These are phyloP conservation scores for Leptinotarsa undecemlineata DNA, from an alignment of 1,140 invertebrate species.

Conservation along the genomic window DNA sequence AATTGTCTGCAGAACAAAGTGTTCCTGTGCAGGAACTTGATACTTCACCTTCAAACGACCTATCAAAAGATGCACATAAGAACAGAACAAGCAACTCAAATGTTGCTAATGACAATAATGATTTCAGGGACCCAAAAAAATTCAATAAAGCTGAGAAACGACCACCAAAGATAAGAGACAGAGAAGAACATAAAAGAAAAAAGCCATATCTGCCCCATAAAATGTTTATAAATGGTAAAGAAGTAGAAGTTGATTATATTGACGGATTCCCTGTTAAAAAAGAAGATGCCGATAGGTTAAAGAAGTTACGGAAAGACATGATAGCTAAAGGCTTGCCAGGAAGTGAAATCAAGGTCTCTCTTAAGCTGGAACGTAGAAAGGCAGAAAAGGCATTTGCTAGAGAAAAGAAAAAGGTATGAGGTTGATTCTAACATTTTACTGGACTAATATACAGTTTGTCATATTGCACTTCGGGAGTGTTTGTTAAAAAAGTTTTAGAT, in stretches of 20 bases:
- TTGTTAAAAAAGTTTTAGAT: too few relatives aligned
- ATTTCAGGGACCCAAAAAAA: conserved; percentile 25
- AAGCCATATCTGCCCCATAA: conserved; percentile 56
- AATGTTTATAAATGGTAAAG: conserved; percentile 66
- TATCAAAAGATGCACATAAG: conserved; percentile 24
- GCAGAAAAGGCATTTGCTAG: conserved; percentile 72
- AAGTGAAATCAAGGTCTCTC: conserved; percentile 65
- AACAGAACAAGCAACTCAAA: conserved; percentile 26
- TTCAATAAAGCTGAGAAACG: background rate
- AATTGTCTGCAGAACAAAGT: conserved; percentile 7
- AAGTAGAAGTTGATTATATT: conserved; percentile 65
- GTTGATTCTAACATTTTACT: background rate
- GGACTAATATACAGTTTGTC: too few relatives aligned
- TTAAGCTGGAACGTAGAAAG: conserved; percentile 71
- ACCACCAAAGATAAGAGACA: conserved; percentile 37
- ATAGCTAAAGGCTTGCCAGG: conserved; percentile 70
- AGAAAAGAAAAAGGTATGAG: conserved; percentile 61
- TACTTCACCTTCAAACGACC: background rate
- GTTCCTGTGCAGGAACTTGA: conserved; percentile 7
- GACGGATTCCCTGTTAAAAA: conserved; percentile 73
- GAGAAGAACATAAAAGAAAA: conserved; percentile 46
- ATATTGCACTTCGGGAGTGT: too few relatives aligned
- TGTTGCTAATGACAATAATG: conserved; percentile 37
- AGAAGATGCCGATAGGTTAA: conserved; percentile 70
- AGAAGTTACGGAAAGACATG: conserved; percentile 65